A percentile compares a stretch with the other conserved stretches of the same genome.
Evolutionary conservation across 2,113 vertebrate genomes (phyloP).

Genomic region (Hoplias malabaricus): DNA sequence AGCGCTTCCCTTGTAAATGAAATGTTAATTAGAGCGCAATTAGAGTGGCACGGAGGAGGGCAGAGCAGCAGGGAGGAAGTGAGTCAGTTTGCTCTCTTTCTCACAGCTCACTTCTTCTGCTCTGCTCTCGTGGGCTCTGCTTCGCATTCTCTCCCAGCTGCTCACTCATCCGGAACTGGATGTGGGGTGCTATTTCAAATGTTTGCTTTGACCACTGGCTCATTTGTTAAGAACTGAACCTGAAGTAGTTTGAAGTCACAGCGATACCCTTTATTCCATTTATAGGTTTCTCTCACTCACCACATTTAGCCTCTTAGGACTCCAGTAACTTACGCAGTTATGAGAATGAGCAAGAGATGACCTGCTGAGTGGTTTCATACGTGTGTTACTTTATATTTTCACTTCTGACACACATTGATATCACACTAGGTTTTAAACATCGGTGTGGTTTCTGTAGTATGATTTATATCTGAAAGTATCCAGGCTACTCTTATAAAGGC

Average conservation of each 20-base stretch:
- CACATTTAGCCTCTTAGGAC: neutral
- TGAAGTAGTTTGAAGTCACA: neutral
- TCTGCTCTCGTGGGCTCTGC: slow-evolving; percentile 3
- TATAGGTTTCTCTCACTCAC: neutral
- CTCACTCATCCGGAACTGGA: slow-evolving; percentile 5
- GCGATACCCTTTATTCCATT: neutral
- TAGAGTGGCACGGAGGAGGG: slow-evolving; percentile 54
- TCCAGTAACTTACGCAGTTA: neutral
- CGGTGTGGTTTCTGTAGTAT: no score
- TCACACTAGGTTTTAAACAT: no score
- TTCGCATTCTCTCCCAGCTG: neutral
- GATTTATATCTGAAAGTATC: no score
- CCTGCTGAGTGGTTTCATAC: neutral
- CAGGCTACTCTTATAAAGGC: no score
- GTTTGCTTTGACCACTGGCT: neutral
- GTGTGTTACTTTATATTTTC: no score
- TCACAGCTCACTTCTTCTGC: slow-evolving; percentile 1
- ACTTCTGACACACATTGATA: neutral
- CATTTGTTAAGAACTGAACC: neutral
- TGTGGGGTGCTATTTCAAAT: neutral
- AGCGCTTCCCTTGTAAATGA: slow-evolving; percentile 62
- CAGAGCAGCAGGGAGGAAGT: slow-evolving; percentile 12
- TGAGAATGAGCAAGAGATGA: neutral
- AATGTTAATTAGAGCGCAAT: slow-evolving; percentile 76
- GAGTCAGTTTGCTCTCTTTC: slow-evolving; percentile 22